Evolutionary conservation across 2,888 invertebrate genomes (phyloP), one percentile per base, ranked within the genome.

Genomic region (Drosophila neoperkinsi): DNA sequence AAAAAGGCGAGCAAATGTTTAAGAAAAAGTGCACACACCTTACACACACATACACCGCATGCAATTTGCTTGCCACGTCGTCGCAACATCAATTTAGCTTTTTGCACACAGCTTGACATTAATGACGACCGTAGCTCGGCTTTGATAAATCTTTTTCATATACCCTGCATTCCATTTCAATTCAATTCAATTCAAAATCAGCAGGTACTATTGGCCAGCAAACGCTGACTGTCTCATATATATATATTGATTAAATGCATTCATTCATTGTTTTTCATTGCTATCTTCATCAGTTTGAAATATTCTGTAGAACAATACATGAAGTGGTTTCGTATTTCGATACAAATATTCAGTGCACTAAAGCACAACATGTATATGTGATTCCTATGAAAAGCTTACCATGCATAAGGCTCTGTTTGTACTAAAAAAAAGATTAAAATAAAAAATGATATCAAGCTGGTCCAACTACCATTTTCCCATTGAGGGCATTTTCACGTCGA

Each of bases 1-100:
- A 82, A 79, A 79, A 79, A 68, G 63, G 61, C 59, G 56, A 69
- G 67, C 69, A 80, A 80, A 71, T 75, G 72, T 68, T 79, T 73
- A 82, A 82, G 75, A 71, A 69, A 70, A 68, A 58, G 33, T 69
- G 34, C 51, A 31, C 51, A 36, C 43, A 68, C 16, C 21, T 9
- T 7, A 41, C 30, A 51, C n/a, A 30, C 16, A 30, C 46, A 31
- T 5, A 5, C 34, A 5, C 16, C 18, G 56, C 56, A 60, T 69
- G 79, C 79, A 78, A 79, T 74, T 79, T 74, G 74, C 68, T 74
- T 69, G 72, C 62, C 61, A 77, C 67, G 61, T 59, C 38, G 69
- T 62, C 50, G 59, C 57, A 56, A 50, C 71, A 71, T 68, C 75
- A 78, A 75, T 72, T 72, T 78, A 62, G 65, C 55, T 65, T 63